Conservation (phyloP, 64 coral and sea anemone species). For the Stichodactyla helianthus region DNA sequence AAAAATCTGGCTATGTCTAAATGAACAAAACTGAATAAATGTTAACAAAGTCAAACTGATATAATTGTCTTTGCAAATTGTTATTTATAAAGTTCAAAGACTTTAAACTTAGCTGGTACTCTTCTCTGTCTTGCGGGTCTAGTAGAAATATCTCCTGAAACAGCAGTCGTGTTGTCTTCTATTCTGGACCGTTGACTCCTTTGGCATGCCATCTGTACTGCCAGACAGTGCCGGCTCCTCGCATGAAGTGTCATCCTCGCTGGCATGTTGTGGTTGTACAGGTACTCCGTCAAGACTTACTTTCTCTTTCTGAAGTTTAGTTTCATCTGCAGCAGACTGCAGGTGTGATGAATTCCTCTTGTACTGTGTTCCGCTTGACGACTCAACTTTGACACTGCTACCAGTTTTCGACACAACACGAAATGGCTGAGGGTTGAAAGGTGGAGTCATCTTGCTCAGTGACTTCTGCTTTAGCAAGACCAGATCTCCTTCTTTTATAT, state of each 20-base stretch:
- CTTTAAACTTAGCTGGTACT: background rate
- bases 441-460: slow-evolving; percentile 27
- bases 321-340: background rate
- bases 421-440: slow-evolving; percentile 19
- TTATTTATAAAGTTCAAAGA: background rate
- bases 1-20: too few species aligned
- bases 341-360: background rate
- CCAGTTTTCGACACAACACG: background rate
- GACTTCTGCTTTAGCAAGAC: slow-evolving; percentile 20
- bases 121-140: background rate
- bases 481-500: slow-evolving; percentile 28
- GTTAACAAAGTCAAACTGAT: too few species aligned
- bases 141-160: background rate
- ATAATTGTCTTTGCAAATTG: too few species aligned
- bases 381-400: slow-evolving; percentile 7
- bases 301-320: background rate
- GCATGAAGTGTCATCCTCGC: too few species aligned
- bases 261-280: background rate
- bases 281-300: background rate
- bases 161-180: too few species aligned
- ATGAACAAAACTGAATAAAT: too few species aligned
- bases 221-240: background rate
- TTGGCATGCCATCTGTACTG: background rate
- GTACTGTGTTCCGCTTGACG: too few species aligned
- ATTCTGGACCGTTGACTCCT: too few species aligned